phyloP scores from a whole-genome alignment of 2,888 invertebrate genomes.

The Achlya flavicornis region DNA sequence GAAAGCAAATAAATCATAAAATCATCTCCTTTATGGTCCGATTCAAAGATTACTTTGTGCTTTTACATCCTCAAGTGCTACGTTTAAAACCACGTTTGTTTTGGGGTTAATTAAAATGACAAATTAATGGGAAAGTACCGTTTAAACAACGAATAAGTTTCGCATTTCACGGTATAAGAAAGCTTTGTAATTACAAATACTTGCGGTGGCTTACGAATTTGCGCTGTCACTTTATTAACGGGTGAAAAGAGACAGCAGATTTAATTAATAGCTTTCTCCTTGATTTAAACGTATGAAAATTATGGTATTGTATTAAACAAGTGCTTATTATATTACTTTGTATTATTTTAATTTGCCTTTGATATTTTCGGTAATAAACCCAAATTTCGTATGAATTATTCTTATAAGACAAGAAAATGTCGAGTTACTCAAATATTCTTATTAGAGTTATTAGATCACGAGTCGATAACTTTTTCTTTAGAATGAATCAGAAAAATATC shows the following conservation, averaged over 20 bases:
- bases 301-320: constrained; percentile 35
- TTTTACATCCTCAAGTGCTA: constrained; percentile 26
- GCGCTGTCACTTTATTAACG: constrained; percentile 71
- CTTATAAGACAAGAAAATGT: constrained; percentile 22
- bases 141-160: constrained; percentile 63
- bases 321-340: constrained; percentile 23
- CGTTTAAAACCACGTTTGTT: constrained; percentile 37
- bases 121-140: constrained; percentile 69
- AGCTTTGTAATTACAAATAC: constrained; percentile 70
- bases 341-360: background rate
- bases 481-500: constrained; percentile 24
- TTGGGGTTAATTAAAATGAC: constrained; percentile 63
- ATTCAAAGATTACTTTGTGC: constrained; percentile 55
- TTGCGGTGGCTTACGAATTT: constrained; percentile 58
- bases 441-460: constrained; percentile 6
- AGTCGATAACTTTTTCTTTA: background rate
- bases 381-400: constrained; percentile 19
- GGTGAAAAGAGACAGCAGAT: constrained; percentile 69
- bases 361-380: background rate
- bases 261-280: constrained; percentile 77
- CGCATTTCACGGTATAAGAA: constrained; percentile 61
- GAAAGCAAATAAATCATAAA: constrained; percentile 72
- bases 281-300: constrained; percentile 45
- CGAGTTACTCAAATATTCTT: constrained; percentile 4
- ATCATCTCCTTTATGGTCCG: constrained; percentile 58